A percentile compares a stretch with the other conserved stretches of the same genome.
phyloP scores from a whole-genome alignment of 1,140 invertebrate genomes.

The Thaumetopoea pityocampa region DNA sequence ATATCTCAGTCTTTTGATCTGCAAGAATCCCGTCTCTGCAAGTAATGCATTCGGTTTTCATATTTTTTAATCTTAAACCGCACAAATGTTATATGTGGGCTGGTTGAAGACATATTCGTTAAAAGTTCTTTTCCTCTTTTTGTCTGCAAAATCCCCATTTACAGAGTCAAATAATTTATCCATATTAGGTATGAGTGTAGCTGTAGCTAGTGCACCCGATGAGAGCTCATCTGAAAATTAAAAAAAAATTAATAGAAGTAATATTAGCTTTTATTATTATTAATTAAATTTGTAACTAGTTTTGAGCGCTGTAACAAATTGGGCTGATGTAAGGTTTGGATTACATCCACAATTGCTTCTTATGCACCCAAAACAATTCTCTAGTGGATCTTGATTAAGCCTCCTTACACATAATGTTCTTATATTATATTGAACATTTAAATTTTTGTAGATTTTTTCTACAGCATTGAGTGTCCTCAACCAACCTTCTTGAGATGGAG shows the following conservation, averaged over 20 bases:
- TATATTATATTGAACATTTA: slow-evolving; percentile 6
- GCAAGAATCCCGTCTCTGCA: slow-evolving; percentile 16
- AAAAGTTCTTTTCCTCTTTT: slow-evolving; percentile 3
- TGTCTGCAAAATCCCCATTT: slow-evolving; percentile 4
- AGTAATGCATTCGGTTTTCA: background rate
- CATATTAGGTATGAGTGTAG: background rate
- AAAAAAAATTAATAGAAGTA: background rate
- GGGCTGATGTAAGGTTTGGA: too few relatives aligned
- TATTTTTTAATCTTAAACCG: slow-evolving; percentile 18
- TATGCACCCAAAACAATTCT: too few relatives aligned
- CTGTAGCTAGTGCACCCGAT: background rate
- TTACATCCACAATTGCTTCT: too few relatives aligned
- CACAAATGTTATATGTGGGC: slow-evolving; percentile 13
- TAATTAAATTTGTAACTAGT: slow-evolving; percentile 12
- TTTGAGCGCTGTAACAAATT: too few relatives aligned
- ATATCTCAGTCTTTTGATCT: slow-evolving; percentile 15
- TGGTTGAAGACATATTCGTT: slow-evolving; percentile 14
- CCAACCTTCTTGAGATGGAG: slow-evolving; percentile 6
- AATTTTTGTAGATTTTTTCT: slow-evolving; percentile 3
- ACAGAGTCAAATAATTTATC: background rate
- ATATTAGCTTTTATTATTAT: slow-evolving; percentile 8
- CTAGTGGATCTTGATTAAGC: slow-evolving; percentile 10
- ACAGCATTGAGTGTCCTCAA: background rate
- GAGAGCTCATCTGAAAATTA: background rate
- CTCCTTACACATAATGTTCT: background rate